These are phyloP conservation scores for Stomatorhinus ivindoensis DNA, from an alignment of 2,113 vertebrate genomes.

Conservation along the genomic window DNA sequence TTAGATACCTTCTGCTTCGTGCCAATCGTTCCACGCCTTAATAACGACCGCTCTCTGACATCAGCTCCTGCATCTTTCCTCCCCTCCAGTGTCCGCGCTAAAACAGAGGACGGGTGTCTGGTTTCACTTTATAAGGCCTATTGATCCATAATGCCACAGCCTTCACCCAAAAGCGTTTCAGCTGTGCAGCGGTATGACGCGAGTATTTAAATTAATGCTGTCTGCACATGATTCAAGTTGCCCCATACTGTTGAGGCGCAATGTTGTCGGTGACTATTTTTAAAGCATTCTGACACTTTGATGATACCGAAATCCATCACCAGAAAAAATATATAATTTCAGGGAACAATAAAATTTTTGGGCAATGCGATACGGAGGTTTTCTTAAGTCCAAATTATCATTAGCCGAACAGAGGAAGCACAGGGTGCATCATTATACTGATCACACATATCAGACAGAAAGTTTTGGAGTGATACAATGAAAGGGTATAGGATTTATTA, in stretches of 20 bases:
- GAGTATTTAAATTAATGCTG: conserved; percentile 55
- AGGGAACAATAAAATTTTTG: neutral
- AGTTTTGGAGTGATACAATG: neutral
- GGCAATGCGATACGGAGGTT: neutral
- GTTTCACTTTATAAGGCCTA: conserved; percentile 69
- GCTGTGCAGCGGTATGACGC: conserved; percentile 63
- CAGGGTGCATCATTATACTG: neutral
- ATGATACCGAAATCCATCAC: neutral
- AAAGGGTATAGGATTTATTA: conserved; percentile 9
- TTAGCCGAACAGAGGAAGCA: neutral
- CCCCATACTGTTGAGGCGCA: neutral
- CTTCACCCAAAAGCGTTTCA: conserved; percentile 70
- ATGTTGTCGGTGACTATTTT: neutral
- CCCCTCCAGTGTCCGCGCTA: conserved; percentile 52
- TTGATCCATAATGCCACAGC: conserved; percentile 72
- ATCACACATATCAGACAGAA: neutral
- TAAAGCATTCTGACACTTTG: neutral
- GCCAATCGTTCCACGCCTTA: neutral
- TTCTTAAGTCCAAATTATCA: neutral
- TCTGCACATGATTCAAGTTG: conserved; percentile 41
- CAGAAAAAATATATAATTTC: neutral
- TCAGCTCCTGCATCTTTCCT: conserved; percentile 53
- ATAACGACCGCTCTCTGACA: conserved; percentile 44
- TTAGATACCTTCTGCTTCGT: neutral
- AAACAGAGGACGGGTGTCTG: conserved; percentile 67